Evolutionary conservation across 2,113 vertebrate genomes (phyloP).

Genomic region (Sander lucioperca): DNA sequence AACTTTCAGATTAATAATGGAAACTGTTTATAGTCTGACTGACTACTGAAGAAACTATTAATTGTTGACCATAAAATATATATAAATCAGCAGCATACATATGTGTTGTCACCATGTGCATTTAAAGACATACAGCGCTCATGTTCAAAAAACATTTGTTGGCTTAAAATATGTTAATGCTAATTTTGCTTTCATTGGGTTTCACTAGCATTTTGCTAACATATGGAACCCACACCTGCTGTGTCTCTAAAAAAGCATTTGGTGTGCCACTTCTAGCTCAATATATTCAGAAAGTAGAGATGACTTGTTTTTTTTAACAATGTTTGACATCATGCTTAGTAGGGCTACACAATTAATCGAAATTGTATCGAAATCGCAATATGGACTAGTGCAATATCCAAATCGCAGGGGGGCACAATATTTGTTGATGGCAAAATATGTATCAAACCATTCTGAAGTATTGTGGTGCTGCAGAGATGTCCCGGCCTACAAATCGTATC

Average conservation of each 20-base stretch:
- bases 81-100: background rate
- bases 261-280: background rate
- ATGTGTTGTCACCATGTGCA: background rate
- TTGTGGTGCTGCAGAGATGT: no score
- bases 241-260: background rate
- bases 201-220: background rate
- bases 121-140: background rate
- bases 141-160: background rate
- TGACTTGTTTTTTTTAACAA: background rate
- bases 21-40: background rate
- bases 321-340: no score
- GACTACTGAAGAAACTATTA: background rate
- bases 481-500: no score
- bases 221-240: background rate
- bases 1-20: background rate
- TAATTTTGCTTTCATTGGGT: background rate
- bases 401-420: no score
- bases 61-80: background rate
- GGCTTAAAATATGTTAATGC: background rate
- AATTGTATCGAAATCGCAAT: no score
- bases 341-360: no score
- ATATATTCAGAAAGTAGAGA: background rate
- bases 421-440: no score
- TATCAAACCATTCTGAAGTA: no score
- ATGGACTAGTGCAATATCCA: no score